phyloP scores from a whole-genome alignment of 2,888 invertebrate species.

The Cordylochernes scorpioides region DNA sequence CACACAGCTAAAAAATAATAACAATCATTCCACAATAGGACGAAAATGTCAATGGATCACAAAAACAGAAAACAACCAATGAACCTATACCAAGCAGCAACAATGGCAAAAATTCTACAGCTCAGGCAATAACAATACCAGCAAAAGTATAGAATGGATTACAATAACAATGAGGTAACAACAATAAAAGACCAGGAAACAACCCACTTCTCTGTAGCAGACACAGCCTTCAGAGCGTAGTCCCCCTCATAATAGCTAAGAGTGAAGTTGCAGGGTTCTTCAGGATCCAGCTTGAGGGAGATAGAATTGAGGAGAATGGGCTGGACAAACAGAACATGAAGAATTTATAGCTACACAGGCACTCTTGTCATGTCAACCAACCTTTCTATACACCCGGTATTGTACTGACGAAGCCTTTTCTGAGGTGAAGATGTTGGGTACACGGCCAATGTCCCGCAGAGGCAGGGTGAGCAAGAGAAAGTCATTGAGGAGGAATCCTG shows the following conservation, averaged over 20 bases:
- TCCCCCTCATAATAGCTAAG: conserved; percentile 16
- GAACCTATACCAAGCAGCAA: too few relatives aligned
- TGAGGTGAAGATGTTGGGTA: conserved; percentile 31
- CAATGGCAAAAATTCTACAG: too few relatives aligned
- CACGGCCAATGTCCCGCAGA: conserved; percentile 26
- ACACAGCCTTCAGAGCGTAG: conserved; percentile 18
- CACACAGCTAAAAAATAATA: too few relatives aligned
- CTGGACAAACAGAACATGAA: conserved; percentile 17
- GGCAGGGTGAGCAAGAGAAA: conserved; percentile 40
- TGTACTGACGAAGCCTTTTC: conserved; percentile 32
- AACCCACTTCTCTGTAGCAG: conserved; percentile 14
- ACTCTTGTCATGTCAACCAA: conserved; percentile 1
- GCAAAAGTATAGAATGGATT: too few relatives aligned
- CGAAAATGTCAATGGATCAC: too few relatives aligned
- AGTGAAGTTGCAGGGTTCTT: conserved; percentile 9
- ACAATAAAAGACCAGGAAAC: too few relatives aligned
- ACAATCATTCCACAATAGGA: too few relatives aligned
- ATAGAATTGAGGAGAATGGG: conserved; percentile 30
- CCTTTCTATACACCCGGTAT: conserved; percentile 37
- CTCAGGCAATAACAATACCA: too few relatives aligned
- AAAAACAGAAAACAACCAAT: too few relatives aligned
- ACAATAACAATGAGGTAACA: too few relatives aligned
- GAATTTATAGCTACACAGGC: conserved; percentile 1
- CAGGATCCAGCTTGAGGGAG: too few relatives aligned
- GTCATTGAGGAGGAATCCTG: conserved; percentile 48